phyloP scores from a whole-genome alignment of 2,797 vertebrate genomes.

The Pelochelys cantorii region DNA sequence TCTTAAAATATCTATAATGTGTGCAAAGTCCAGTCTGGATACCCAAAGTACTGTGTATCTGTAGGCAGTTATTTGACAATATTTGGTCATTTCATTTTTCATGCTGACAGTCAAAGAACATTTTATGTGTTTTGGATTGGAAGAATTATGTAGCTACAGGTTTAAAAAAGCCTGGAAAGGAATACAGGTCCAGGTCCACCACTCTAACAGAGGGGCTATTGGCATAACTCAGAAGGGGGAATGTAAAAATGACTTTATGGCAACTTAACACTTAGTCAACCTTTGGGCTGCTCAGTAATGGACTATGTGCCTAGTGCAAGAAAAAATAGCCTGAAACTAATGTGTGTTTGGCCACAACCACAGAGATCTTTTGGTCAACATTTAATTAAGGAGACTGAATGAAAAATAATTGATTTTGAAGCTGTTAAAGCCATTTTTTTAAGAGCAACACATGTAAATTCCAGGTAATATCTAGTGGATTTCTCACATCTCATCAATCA shows the following conservation, averaged over 20 bases:
- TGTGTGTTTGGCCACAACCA: neutral
- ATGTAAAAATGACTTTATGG: neutral
- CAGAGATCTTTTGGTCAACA: neutral
- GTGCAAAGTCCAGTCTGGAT: neutral
- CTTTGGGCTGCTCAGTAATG: neutral
- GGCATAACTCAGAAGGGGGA: neutral
- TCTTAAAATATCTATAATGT: neutral
- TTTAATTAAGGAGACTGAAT: slow-evolving; percentile 41
- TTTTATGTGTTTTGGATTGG: neutral
- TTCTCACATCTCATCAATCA: neutral
- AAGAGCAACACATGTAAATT: neutral
- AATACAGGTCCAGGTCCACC: neutral
- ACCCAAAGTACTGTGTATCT: neutral
- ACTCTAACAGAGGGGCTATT: neutral
- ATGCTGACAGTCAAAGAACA: neutral
- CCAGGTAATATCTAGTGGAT: neutral
- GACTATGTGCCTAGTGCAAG: neutral
- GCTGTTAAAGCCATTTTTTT: neutral
- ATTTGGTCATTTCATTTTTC: neutral
- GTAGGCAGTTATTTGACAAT: neutral
- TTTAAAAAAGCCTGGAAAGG: neutral
- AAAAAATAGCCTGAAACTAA: neutral
- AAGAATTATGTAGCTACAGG: neutral
- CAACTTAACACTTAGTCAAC: neutral
- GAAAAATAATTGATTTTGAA: slow-evolving; percentile 42